Evolutionary conservation across 2,797 vertebrate genomes (phyloP).

Genomic region (Bradypodion pumilum): DNA sequence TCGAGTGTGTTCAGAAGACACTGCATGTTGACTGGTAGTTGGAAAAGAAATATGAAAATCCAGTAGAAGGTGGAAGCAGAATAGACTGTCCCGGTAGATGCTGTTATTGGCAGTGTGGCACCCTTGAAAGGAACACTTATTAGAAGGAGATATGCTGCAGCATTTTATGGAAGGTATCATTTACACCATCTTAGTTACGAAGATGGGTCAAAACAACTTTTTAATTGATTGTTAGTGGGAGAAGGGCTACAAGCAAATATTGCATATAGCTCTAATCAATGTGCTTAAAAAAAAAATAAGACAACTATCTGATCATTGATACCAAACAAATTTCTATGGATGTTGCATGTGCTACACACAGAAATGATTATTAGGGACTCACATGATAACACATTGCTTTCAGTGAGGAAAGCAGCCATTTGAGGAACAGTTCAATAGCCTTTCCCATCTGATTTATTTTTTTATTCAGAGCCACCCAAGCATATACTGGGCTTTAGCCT

Average conservation of each 20-base stretch:
- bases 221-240: background rate
- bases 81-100: background rate
- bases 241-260: background rate
- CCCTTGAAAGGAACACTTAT: background rate
- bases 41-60: background rate
- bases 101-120: background rate
- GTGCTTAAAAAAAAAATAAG: background rate
- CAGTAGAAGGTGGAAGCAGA: background rate
- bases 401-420: background rate
- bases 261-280: no score
- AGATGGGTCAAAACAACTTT: background rate
- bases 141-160: background rate
- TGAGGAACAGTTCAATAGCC: background rate
- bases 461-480: background rate
- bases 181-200: background rate
- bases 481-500: no score
- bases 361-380: background rate
- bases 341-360: background rate
- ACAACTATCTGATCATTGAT: background rate
- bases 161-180: background rate
- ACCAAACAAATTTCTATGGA: background rate
- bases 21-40: background rate
- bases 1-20: background rate
- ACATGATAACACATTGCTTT: background rate
- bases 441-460: background rate